Base-by-base conservation (phyloP, 2,888 invertebrate species). In the Phengaris arion region DNA sequence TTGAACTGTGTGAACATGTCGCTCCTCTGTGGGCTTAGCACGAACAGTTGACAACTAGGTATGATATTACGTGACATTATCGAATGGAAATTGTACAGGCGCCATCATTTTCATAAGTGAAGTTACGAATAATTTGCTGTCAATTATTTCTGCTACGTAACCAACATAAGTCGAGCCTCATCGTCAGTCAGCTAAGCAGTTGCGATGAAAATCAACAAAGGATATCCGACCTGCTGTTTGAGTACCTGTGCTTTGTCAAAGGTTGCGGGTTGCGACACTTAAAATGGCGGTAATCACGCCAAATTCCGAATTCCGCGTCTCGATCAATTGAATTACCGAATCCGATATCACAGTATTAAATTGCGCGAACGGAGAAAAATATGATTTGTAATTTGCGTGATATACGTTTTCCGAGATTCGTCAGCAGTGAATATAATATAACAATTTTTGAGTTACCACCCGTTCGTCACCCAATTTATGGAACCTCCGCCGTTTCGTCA, bases 381-480 rank as follows among this genome's bases (percentile, higher is more conserved):
- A 59, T 59, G 59, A 59, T 57, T 57, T 57, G 57, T 59, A 59
- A 59, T 59, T 59, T 59, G 22, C 59, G 57, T 15, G 15, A 9
- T 57, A 15, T 22, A 57, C 15, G 59, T 59, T 22, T 35, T 35
- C 57, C 10, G 22, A 22, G 59, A 59, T 15, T 22, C 22, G 59
- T 22, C 9, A 59, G 4, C 59, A 2, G 22, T 22, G 59, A 59
- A 59, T 22, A 22, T 59, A 59, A 59, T 22, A 22, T 59, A 22
- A 57, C 35, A 35, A 35, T 35, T 35, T 57, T 8, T 22, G 59
- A 22, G 22, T 22, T 22, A 22, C 22, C 0, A 22, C 22, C 22
- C 22, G 22, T 22, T 22, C 22, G 22, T 22, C 22, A 22, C 22
- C 22, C 22, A 22, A 22, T 22, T 22, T 22, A 22, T 22, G 22